phyloP scores from a whole-genome alignment of 2,797 vertebrate genomes.

The Sparus aurata region DNA sequence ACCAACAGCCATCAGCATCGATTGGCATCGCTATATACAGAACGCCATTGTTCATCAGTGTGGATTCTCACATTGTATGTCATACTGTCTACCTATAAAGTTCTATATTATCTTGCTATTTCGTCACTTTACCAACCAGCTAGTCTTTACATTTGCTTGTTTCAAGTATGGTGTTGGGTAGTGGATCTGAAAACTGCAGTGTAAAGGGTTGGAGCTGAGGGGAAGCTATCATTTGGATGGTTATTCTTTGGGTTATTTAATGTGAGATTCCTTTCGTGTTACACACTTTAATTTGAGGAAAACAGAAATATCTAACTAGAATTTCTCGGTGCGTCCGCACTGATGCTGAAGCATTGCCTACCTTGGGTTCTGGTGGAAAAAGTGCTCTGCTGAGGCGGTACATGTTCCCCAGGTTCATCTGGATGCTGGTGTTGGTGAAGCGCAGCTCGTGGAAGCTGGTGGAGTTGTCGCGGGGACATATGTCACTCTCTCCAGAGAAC shows the following conservation, averaged over 20 bases:
- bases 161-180: not conserved
- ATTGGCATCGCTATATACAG: no score
- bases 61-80: no score
- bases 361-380: conserved; percentile 91
- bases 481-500: conserved; percentile 93
- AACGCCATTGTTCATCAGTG: no score
- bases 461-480: conserved; percentile 91
- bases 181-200: not conserved
- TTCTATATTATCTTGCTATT: not conserved
- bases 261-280: not conserved
- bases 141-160: not conserved
- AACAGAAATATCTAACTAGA: no score
- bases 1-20: no score
- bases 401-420: conserved; percentile 89
- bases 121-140: not conserved
- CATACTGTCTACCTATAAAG: no score
- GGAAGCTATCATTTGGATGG: no score
- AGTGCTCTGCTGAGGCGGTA: conserved; percentile 86
- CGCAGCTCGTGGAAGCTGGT: conserved; percentile 90
- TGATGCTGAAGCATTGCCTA: conserved; percentile 36
- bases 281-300: not conserved
- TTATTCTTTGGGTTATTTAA: not conserved
- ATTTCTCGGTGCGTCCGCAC: no score
- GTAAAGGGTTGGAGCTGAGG: no score
- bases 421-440: conserved; percentile 89